A percentile compares a stretch with the other conserved stretches of the same genome.
Conservation (phyloP, 2,888 invertebrate species). For the Eumacrocentrus americanus region DNA sequence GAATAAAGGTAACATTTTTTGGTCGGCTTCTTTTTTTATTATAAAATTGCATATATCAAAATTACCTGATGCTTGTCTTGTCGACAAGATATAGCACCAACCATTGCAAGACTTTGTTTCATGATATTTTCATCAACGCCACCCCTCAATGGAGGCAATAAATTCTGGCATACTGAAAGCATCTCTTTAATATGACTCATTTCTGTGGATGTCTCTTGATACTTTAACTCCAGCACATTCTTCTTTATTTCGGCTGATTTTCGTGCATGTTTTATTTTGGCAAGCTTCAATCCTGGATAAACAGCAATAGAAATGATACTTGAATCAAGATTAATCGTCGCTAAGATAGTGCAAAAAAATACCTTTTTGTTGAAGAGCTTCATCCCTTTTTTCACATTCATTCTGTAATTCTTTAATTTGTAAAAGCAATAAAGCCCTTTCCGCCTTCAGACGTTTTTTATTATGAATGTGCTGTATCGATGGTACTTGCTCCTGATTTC, state of each 20-base stretch:
- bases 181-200: slow-evolving; percentile 47
- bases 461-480: slow-evolving; percentile 39
- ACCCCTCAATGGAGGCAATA: slow-evolving; percentile 47
- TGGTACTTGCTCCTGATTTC: slow-evolving; percentile 35
- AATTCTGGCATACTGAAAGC: slow-evolving; percentile 47
- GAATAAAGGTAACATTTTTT: slow-evolving; percentile 1
- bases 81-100: slow-evolving; percentile 45
- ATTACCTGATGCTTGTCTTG: slow-evolving; percentile 49
- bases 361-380: slow-evolving; percentile 48
- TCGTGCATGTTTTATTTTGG: slow-evolving; percentile 39
- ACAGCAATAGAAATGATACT: slow-evolving; percentile 20
- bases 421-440: slow-evolving; percentile 35
- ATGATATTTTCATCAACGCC: slow-evolving; percentile 44
- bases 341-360: slow-evolving; percentile 17
- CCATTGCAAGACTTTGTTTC: slow-evolving; percentile 43
- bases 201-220: slow-evolving; percentile 43
- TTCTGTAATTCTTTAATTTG: slow-evolving; percentile 43
- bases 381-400: slow-evolving; percentile 44
- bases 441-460: slow-evolving; percentile 37
- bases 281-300: slow-evolving; percentile 41
- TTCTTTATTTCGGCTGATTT: slow-evolving; percentile 38
- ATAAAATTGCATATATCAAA: slow-evolving; percentile 9
- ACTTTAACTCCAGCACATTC: slow-evolving; percentile 45
- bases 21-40: slow-evolving; percentile 10
- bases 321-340: background rate